Evolutionary conservation across 1,140 invertebrate species (phyloP).

Genomic region (Meloidogyne hapla): DNA sequence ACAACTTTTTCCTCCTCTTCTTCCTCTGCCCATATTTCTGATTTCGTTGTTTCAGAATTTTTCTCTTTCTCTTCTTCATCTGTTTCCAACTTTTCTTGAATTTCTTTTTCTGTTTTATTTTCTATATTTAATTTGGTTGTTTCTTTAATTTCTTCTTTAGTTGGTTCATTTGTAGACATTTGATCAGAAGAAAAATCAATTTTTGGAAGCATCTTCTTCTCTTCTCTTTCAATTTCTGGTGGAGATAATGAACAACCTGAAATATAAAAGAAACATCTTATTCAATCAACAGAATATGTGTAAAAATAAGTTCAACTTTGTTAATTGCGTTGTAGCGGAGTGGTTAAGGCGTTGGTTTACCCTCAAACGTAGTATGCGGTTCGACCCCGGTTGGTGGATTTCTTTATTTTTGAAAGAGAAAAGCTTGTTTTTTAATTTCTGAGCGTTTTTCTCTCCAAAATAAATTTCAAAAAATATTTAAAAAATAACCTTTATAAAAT

Average conservation of each 20-base stretch:
- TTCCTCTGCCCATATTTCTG: not conserved
- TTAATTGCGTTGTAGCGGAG: too few relatives aligned
- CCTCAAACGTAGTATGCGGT: too few relatives aligned
- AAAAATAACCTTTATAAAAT: slow-evolving; percentile 14
- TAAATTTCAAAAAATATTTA: not conserved
- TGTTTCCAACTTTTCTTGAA: too few relatives aligned
- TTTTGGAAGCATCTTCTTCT: not conserved
- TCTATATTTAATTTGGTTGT: not conserved
- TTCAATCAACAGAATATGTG: too few relatives aligned
- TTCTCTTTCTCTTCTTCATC: too few relatives aligned
- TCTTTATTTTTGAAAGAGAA: not conserved
- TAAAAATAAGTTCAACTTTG: too few relatives aligned
- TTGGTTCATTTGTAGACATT: not conserved
- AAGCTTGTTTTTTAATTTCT: not conserved
- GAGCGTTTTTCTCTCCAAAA: not conserved
- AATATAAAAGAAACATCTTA: not conserved
- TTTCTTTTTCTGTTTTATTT: too few relatives aligned
- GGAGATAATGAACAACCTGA: slow-evolving; percentile 1
- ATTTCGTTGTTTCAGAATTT: too few relatives aligned
- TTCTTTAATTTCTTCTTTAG: not conserved
- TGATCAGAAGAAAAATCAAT: not conserved
- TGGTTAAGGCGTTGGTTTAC: not conserved
- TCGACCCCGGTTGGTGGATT: too few relatives aligned
- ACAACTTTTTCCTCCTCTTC: not conserved
- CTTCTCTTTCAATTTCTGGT: not conserved